Percentiles rank a stretch among this genome's conserved stretches.
These are phyloP conservation scores for Burhinus oedicnemus DNA, from an alignment of 2,113 vertebrate genomes.

Conservation along the genomic window DNA sequence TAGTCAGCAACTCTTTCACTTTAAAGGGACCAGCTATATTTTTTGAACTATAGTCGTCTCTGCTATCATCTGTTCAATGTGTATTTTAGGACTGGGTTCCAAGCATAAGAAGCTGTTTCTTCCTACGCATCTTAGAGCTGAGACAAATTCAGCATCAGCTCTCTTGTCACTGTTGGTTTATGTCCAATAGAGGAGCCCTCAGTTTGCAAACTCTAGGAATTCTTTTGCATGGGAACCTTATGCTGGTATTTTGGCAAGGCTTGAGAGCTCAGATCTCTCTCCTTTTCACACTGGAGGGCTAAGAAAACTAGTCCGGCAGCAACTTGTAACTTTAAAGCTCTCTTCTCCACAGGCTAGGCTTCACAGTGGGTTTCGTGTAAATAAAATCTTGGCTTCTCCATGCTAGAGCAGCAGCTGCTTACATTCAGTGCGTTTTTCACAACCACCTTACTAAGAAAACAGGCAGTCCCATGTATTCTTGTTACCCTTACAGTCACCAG, in stretches of 20 bases:
- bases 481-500: neutral
- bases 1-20: neutral
- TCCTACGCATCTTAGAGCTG: neutral
- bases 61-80: neutral
- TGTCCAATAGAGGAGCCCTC: neutral
- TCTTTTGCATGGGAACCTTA: neutral
- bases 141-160: neutral
- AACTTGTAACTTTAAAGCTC: neutral
- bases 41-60: neutral
- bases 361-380: neutral
- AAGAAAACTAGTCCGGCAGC: neutral
- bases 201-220: neutral
- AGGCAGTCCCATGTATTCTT: neutral
- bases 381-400: neutral
- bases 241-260: neutral
- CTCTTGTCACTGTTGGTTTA: neutral
- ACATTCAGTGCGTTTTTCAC: conserved; percentile 7
- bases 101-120: neutral
- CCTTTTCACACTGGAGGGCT: accelerated
- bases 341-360: neutral
- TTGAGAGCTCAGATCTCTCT: neutral
- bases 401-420: conserved; percentile 6
- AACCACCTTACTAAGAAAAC: neutral
- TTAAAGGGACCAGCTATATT: neutral
- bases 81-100: neutral